Evolutionary conservation across 2,797 vertebrate species (phyloP).

Genomic region (Molossus alvarezi): DNA sequence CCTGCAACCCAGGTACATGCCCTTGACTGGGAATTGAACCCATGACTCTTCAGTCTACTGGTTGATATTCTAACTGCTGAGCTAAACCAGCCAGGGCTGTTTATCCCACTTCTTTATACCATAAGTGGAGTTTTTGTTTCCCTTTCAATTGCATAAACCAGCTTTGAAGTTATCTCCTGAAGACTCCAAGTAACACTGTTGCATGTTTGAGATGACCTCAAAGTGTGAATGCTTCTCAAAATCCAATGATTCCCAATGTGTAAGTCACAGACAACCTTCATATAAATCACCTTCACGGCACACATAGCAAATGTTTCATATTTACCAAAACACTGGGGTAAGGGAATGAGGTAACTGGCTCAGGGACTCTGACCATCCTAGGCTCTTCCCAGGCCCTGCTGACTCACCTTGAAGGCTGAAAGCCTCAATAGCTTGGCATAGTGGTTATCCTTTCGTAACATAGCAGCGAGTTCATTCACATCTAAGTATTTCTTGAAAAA

Average conservation of each 20-base stretch:
- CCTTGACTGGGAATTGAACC: too few relatives aligned
- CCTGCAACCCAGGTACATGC: too few relatives aligned
- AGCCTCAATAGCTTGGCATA: background rate
- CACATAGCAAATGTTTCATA: background rate
- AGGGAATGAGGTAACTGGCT: background rate
- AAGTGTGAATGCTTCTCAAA: constrained; percentile 9
- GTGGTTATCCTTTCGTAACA: background rate
- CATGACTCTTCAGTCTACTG: too few relatives aligned
- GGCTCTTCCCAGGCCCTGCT: background rate
- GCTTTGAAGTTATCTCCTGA: background rate
- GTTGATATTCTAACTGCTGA: too few relatives aligned
- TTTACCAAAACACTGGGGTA: background rate
- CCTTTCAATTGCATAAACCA: background rate
- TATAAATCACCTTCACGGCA: background rate
- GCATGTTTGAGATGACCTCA: background rate
- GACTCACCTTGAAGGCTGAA: background rate
- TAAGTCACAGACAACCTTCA: background rate
- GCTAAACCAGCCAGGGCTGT: background rate
- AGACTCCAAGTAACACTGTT: background rate
- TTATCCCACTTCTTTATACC: background rate
- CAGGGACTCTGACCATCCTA: background rate
- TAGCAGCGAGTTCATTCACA: background rate
- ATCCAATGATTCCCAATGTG: background rate
- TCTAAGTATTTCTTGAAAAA: constrained; percentile 24
- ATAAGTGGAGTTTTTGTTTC: background rate